These are phyloP conservation scores for Conger conger DNA, from an alignment of 2,113 vertebrate genomes.

Conservation along the genomic window DNA sequence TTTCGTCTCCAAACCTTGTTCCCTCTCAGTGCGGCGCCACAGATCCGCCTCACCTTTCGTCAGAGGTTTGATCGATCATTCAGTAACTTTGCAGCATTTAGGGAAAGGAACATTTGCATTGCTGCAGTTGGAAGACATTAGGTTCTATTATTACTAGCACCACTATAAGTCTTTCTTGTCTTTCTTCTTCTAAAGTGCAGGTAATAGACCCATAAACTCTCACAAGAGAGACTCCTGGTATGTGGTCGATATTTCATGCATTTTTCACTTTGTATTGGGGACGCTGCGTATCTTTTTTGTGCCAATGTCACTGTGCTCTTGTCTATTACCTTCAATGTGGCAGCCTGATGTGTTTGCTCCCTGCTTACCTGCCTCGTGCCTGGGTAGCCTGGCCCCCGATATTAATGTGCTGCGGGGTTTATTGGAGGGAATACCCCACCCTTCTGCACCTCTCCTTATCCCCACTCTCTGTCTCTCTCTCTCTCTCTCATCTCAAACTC, in stretches of 20 bases:
- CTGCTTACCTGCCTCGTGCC: neutral
- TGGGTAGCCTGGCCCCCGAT: neutral
- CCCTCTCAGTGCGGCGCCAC: neutral
- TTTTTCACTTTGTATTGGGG: neutral
- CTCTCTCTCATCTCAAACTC: constrained; percentile 35
- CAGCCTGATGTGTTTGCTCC: neutral
- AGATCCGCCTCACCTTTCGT: neutral
- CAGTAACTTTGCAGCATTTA: neutral
- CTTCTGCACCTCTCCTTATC: neutral
- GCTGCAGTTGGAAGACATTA: neutral
- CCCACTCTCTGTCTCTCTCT: constrained; percentile 28
- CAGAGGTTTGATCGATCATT: neutral
- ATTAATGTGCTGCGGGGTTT: neutral
- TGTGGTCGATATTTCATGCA: neutral
- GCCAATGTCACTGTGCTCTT: neutral
- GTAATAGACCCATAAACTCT: neutral
- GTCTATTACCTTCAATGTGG: neutral
- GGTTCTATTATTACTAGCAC: neutral
- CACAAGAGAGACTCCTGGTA: neutral
- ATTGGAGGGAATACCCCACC: neutral
- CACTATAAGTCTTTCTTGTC: neutral
- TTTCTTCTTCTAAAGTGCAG: neutral
- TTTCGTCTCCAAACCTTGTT: neutral
- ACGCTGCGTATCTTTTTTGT: neutral
- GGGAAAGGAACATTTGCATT: neutral